These are phyloP conservation scores for Protonibea diacanthus DNA, from an alignment of 2,797 vertebrate species.

Conservation along the genomic window DNA sequence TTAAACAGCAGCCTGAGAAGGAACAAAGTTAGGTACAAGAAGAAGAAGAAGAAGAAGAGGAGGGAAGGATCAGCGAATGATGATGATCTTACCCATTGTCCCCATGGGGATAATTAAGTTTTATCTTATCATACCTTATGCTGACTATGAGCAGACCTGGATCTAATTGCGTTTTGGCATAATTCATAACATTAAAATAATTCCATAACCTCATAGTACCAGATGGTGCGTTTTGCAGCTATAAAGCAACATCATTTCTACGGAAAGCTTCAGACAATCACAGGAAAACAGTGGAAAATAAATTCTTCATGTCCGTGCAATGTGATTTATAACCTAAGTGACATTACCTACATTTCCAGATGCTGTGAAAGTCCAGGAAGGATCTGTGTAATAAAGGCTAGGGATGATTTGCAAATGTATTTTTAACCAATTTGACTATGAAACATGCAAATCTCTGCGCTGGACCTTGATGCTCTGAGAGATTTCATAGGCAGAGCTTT, in stretches of 20 bases:
- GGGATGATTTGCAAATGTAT: conserved; percentile 69
- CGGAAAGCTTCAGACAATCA: conserved; percentile 28
- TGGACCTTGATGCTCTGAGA: conserved; percentile 45
- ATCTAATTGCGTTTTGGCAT: conserved; percentile 71
- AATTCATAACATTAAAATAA: conserved; percentile 69
- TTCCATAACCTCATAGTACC: conserved; percentile 54
- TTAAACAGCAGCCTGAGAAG: conserved; percentile 21
- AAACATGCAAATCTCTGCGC: conserved; percentile 72
- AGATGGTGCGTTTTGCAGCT: conserved; percentile 53
- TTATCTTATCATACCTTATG: conserved; percentile 70
- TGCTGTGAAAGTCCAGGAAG: conserved; percentile 20
- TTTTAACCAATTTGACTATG: conserved; percentile 75
- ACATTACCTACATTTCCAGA: conserved; percentile 19
- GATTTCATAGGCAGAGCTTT: conserved; percentile 52
- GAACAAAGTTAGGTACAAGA: conserved; percentile 43
- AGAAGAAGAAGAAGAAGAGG: conserved; percentile 28
- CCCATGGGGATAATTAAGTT: conserved; percentile 72
- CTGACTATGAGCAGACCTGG: conserved; percentile 72
- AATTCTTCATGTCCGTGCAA: background rate
- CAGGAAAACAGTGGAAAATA: conserved; percentile 31
- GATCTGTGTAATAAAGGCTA: conserved; percentile 35
- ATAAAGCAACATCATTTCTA: conserved; percentile 27
- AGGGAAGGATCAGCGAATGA: conserved; percentile 51
- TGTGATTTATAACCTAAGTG: conserved; percentile 30
- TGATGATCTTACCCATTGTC: conserved; percentile 61